phyloP scores from a whole-genome alignment of 2,797 vertebrate species.

The Cetoscarus ocellatus region DNA sequence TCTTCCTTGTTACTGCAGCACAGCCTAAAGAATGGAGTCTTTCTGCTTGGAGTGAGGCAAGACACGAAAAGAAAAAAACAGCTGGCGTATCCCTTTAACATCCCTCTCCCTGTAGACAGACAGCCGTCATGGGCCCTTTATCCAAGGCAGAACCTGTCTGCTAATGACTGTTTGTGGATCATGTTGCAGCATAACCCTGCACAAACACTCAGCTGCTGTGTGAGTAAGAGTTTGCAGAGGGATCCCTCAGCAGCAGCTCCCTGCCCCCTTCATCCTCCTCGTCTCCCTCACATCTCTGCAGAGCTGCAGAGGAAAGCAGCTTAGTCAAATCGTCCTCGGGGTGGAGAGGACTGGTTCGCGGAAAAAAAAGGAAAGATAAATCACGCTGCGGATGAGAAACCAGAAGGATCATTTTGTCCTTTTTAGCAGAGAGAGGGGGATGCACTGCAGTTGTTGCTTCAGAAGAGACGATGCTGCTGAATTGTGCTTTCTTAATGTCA shows the following conservation, averaged over 20 bases:
- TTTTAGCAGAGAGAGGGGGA: not conserved
- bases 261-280: slow-evolving; percentile 13
- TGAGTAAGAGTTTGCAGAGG: slow-evolving; percentile 3
- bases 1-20: too few relatives aligned
- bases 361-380: not conserved
- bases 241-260: slow-evolving; percentile 2
- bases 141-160: slow-evolving; percentile 3
- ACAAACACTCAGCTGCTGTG: not conserved
- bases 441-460: too few relatives aligned
- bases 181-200: not conserved
- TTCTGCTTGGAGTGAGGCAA: too few relatives aligned
- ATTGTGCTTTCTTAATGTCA: too few relatives aligned
- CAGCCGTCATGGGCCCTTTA: not conserved
- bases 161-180: slow-evolving; percentile 7
- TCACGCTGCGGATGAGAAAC: not conserved
- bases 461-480: too few relatives aligned
- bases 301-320: slow-evolving; percentile 44
- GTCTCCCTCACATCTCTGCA: slow-evolving; percentile 28
- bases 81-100: not conserved
- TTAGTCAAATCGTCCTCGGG: slow-evolving; percentile 36
- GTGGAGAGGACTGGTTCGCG: slow-evolving; percentile 20
- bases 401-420: not conserved
- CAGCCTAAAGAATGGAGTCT: too few relatives aligned
- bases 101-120: not conserved
- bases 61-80: too few relatives aligned